Conservation (phyloP, 2,888 invertebrate genomes). For the Drosophila mimica region DNA sequence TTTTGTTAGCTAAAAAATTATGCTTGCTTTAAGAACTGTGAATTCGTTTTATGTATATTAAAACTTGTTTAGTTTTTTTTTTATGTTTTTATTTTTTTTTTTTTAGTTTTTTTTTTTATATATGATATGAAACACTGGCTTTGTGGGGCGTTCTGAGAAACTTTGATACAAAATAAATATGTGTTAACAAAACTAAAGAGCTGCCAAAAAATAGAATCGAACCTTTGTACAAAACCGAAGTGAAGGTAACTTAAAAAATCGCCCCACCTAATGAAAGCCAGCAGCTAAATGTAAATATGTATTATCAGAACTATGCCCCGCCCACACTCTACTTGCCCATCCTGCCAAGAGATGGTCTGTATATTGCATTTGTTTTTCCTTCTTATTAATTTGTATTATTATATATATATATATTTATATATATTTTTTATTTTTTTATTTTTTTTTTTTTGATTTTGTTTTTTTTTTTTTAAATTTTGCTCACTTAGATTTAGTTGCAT, state of each 20-base stretch:
- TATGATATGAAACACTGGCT: constrained; percentile 68
- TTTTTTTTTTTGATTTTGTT: neutral
- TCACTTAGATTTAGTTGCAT: constrained; percentile 35
- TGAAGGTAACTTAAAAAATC: constrained; percentile 1
- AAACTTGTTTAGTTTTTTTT: constrained; percentile 44
- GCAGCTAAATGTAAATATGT: constrained; percentile 9
- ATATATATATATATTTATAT: neutral
- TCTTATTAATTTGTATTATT: constrained; percentile 3
- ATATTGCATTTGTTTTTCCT: constrained; percentile 57
- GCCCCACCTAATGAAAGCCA: constrained; percentile 14
- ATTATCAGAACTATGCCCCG: constrained; percentile 5
- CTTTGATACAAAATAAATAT: neutral
- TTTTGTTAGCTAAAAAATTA: constrained; percentile 58
- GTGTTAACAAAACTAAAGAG: neutral
- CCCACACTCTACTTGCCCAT: constrained; percentile 5
- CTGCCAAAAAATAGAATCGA: constrained; percentile 5
- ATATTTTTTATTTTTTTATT: neutral
- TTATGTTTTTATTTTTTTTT: constrained; percentile 42
- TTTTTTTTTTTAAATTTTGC: constrained; percentile 12
- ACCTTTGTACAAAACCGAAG: constrained; percentile 29
- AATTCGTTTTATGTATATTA: constrained; percentile 44
- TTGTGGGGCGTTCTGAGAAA: constrained; percentile 14
- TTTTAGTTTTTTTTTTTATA: constrained; percentile 34
- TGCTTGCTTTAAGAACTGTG: constrained; percentile 35
- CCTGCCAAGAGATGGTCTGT: constrained; percentile 40